Evolutionary conservation across 2,888 invertebrate genomes (phyloP).

Genomic region (Hemicrepidius hirtus): DNA sequence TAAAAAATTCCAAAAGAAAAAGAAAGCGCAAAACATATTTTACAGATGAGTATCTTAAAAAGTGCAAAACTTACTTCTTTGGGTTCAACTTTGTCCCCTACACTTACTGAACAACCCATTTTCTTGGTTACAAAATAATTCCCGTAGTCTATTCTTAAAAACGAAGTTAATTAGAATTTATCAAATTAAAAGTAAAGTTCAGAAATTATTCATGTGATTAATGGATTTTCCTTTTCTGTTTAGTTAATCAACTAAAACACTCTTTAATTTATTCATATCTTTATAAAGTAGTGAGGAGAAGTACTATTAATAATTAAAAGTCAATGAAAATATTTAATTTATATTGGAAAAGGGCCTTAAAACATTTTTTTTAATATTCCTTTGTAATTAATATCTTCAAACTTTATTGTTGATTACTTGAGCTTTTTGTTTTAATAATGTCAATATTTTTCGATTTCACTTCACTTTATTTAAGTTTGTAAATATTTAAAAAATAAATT

Average conservation of each 20-base stretch:
- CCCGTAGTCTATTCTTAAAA: no score
- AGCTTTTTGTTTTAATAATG: no score
- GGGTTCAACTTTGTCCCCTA: slow-evolving; percentile 59
- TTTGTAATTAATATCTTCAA: no score
- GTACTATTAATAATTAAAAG: no score
- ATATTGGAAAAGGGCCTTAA: no score
- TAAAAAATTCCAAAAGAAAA: no score
- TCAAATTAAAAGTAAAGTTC: neutral
- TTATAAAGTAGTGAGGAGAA: no score
- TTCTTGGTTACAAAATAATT: neutral
- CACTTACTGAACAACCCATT: slow-evolving; percentile 54
- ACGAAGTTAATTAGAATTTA: slow-evolving; percentile 1
- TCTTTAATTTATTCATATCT: neutral
- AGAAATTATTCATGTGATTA: neutral
- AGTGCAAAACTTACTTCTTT: slow-evolving; percentile 57
- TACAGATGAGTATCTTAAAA: no score
- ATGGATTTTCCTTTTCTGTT: neutral
- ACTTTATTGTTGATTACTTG: no score
- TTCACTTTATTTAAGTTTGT: neutral
- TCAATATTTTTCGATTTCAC: neutral
- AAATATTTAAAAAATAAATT: neutral
- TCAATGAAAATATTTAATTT: no score
- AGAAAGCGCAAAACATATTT: no score
- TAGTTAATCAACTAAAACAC: neutral
- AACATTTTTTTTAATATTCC: no score